Percentiles rank a stretch among this genome's conserved stretches.
These are phyloP conservation scores for Clarias batrachus DNA, from an alignment of 2,113 vertebrate species.

Conservation along the genomic window DNA sequence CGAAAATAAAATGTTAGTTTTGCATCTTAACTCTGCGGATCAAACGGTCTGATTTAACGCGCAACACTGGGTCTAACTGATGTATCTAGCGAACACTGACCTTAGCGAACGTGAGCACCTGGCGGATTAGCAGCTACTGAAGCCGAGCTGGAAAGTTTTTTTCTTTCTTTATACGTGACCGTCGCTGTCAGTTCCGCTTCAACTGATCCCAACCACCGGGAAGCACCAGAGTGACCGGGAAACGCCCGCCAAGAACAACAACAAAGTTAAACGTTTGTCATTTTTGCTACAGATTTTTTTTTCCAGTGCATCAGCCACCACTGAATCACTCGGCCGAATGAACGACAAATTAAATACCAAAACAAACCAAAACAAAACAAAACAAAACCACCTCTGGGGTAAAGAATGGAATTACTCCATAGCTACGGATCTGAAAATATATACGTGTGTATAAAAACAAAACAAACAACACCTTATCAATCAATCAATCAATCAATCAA, in stretches of 20 bases:
- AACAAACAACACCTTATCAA: no score
- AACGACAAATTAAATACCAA: no score
- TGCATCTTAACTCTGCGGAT: no score
- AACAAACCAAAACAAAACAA: no score
- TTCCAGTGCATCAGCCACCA: slow-evolving; percentile 1
- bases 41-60: background rate
- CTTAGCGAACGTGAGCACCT: background rate
- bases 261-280: no score
- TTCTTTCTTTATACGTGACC: background rate
- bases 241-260: background rate
- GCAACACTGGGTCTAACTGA: background rate
- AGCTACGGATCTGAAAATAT: background rate
- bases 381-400: no score
- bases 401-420: background rate
- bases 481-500: background rate
- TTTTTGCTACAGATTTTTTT: slow-evolving; percentile 7
- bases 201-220: background rate
- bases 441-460: background rate
- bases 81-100: background rate
- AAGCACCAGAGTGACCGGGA: background rate
- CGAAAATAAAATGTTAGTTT: background rate
- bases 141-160: background rate
- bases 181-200: background rate
- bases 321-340: background rate
- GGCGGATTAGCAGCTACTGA: background rate